Percentiles rank a stretch among this genome's conserved stretches.
phyloP scores from a whole-genome alignment of 2,113 vertebrate genomes.

The Leptocoma aspasia region DNA sequence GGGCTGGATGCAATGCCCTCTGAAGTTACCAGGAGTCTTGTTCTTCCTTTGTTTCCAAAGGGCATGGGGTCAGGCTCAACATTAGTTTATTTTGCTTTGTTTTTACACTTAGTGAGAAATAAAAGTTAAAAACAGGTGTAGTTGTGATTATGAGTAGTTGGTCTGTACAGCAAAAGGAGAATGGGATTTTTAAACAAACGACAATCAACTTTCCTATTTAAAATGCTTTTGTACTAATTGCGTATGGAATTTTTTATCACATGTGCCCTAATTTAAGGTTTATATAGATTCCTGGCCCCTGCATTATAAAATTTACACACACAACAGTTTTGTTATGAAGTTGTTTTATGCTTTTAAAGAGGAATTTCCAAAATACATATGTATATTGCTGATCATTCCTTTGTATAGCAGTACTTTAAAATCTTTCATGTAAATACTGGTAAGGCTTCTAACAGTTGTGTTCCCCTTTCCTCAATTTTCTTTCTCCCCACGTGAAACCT shows the following conservation, averaged over 20 bases:
- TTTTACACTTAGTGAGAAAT: slow-evolving; percentile 13
- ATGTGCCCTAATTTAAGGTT: not conserved
- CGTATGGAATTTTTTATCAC: not conserved
- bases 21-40: slow-evolving; percentile 47
- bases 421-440: not conserved
- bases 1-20: slow-evolving; percentile 32
- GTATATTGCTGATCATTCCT: not conserved
- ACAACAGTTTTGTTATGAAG: not conserved
- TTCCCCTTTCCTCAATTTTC: not conserved
- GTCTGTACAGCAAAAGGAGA: not conserved
- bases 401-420: not conserved
- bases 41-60: slow-evolving; percentile 49
- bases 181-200: not conserved
- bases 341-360: not conserved
- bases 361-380: not conserved
- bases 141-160: not conserved
- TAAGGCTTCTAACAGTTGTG: not conserved
- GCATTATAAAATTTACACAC: not conserved
- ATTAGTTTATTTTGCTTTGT: slow-evolving; percentile 7
- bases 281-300: not conserved
- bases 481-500: not conserved
- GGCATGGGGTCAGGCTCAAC: not conserved
- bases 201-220: not conserved
- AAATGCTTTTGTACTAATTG: not conserved
- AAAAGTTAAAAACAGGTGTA: slow-evolving; percentile 34